These are phyloP conservation scores for Serrognathus titanus DNA, from an alignment of 2,888 invertebrate genomes.

Conservation along the genomic window DNA sequence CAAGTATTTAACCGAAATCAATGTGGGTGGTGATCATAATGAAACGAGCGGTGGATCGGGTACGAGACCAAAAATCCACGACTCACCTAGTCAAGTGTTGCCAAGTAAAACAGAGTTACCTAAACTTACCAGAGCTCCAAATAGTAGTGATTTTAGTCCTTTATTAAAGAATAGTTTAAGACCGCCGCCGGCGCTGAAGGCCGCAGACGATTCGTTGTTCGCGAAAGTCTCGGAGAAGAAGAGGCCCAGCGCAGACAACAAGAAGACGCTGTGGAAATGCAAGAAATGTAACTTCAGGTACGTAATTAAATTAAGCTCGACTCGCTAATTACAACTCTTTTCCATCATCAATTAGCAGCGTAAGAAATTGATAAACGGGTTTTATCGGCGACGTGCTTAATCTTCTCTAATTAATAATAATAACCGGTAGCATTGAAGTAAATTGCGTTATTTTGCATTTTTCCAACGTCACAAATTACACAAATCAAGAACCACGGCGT, in stretches of 20 bases:
- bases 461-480: too few relatives aligned
- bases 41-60: conserved; percentile 48
- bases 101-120: conserved; percentile 32
- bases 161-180: conserved; percentile 36
- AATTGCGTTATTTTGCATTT: too few relatives aligned
- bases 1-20: conserved; percentile 71
- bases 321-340: too few relatives aligned
- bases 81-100: conserved; percentile 18
- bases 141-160: conserved; percentile 35
- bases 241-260: conserved; percentile 55
- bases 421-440: too few relatives aligned
- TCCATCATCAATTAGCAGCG: too few relatives aligned
- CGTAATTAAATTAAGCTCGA: conserved; percentile 35
- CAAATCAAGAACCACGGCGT: too few relatives aligned
- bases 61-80: conserved; percentile 40
- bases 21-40: conserved; percentile 32
- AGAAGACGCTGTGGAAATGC: conserved; percentile 82
- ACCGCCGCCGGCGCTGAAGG: conserved; percentile 58
- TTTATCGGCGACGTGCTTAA: too few relatives aligned
- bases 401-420: too few relatives aligned
- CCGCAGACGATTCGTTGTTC: conserved; percentile 54
- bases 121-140: conserved; percentile 29
- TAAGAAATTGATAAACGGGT: too few relatives aligned
- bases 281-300: conserved; percentile 86
- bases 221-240: conserved; percentile 44